These are phyloP conservation scores for Trematocara stigmaticum DNA, from an alignment of 2,113 vertebrate species.

Conservation along the genomic window DNA sequence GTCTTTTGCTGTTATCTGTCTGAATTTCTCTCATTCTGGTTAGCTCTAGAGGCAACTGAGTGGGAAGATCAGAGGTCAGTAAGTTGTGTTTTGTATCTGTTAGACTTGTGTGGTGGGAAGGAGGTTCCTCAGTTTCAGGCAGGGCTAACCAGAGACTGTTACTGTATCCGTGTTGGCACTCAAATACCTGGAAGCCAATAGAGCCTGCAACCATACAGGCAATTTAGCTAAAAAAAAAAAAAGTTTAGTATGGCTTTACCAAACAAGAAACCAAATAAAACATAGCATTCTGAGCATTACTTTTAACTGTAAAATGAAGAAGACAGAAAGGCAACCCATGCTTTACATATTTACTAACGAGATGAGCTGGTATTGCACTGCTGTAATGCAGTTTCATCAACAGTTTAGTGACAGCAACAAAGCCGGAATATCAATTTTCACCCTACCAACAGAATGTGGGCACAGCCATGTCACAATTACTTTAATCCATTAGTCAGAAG, in stretches of 20 bases:
- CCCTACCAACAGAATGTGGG: slow-evolving; percentile 73
- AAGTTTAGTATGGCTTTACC: background rate
- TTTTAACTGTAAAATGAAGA: background rate
- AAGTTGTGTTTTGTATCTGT: slow-evolving; percentile 37
- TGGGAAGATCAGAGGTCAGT: slow-evolving; percentile 48
- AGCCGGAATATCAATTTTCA: slow-evolving; percentile 74
- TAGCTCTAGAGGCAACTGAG: background rate
- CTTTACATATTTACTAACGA: background rate
- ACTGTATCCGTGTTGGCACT: background rate
- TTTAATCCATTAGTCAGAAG: slow-evolving; percentile 68
- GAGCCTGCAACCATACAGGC: background rate
- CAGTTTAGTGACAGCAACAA: slow-evolving; percentile 67
- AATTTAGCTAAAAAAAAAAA: background rate
- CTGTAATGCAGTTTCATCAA: slow-evolving; percentile 52
- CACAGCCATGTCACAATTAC: slow-evolving; percentile 68
- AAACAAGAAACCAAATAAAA: background rate
- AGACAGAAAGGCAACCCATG: background rate
- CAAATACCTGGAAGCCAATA: slow-evolving; percentile 23
- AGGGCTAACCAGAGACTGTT: background rate
- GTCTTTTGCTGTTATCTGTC: background rate
- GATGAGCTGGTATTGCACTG: slow-evolving; percentile 6
- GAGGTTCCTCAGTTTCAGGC: slow-evolving; percentile 1
- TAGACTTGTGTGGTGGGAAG: background rate
- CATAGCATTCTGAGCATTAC: background rate
- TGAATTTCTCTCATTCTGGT: background rate